Percentiles rank a stretch among this genome's conserved stretches.
Conservation (phyloP, 2,797 vertebrate species). For the Protonibea diacanthus region DNA sequence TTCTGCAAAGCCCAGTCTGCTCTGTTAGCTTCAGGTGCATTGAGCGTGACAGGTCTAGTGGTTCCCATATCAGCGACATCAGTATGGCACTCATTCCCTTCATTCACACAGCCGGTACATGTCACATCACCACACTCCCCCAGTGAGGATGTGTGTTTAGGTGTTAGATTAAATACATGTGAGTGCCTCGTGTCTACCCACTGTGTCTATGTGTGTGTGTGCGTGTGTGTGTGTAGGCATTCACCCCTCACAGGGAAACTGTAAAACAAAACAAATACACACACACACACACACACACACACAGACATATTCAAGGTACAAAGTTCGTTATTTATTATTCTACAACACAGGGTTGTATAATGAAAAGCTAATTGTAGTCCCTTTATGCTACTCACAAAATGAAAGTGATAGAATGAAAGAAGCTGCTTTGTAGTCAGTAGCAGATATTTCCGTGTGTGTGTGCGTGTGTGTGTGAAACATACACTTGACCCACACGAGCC, state of each 20-base stretch:
- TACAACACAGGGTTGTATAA: too few species aligned
- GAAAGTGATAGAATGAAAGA: too few species aligned
- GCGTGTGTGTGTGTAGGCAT: slow-evolving; percentile 3
- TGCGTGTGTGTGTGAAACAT: background rate
- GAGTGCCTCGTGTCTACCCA: background rate
- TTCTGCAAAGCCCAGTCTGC: background rate
- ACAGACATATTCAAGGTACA: background rate
- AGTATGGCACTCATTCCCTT: slow-evolving; percentile 38
- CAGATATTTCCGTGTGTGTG: too few species aligned
- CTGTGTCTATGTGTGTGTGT: slow-evolving; percentile 10
- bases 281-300: too few species aligned
- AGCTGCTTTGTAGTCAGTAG: too few species aligned
- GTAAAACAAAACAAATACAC: background rate
- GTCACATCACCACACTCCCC: rapidly evolving
- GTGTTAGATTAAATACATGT: background rate
- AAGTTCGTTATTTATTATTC: too few species aligned
- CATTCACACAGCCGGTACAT: slow-evolving; percentile 6
- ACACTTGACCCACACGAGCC: too few species aligned
- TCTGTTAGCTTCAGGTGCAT: background rate
- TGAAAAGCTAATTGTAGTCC: too few species aligned
- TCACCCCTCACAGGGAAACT: slow-evolving; percentile 26
- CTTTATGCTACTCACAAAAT: too few species aligned
- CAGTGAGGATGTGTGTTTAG: slow-evolving; percentile 3
- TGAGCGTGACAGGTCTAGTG: background rate
- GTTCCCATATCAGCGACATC: slow-evolving; percentile 5